A percentile compares a stretch with the other conserved stretches of the same genome.
Evolutionary conservation across 2,113 vertebrate genomes (phyloP).

Genomic region (Calonectris borealis): DNA sequence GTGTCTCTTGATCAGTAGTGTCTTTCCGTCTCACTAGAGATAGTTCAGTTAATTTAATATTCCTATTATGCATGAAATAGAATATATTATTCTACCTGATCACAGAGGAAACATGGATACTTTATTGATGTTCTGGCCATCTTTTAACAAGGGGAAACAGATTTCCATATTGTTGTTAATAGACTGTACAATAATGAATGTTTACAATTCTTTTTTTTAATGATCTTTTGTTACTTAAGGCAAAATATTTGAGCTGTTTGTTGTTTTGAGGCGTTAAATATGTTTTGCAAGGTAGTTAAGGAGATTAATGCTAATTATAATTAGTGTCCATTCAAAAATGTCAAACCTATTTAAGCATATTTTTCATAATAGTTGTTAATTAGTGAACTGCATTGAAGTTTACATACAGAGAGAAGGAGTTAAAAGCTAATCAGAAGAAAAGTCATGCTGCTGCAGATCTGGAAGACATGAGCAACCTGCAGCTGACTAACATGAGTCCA

Average conservation of each 20-base stretch:
- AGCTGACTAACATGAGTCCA: neutral
- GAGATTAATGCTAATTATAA: slow-evolving; percentile 78
- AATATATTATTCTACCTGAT: neutral
- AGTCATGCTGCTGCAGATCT: slow-evolving; percentile 74
- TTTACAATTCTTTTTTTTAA: neutral
- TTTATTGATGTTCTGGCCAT: neutral
- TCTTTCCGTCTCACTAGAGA: neutral
- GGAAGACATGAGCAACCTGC: slow-evolving; percentile 45
- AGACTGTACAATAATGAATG: neutral
- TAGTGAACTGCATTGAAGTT: slow-evolving; percentile 58
- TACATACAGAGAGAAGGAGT: slow-evolving; percentile 57
- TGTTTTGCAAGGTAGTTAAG: slow-evolving; percentile 74
- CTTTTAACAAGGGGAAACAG: neutral
- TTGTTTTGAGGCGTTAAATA: slow-evolving; percentile 68
- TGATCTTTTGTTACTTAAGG: slow-evolving; percentile 67
- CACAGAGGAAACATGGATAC: neutral
- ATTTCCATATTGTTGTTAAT: neutral
- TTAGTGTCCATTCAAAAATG: slow-evolving; percentile 71
- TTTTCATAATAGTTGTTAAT: slow-evolving; percentile 69
- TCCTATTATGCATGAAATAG: neutral
- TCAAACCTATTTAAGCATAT: slow-evolving; percentile 73
- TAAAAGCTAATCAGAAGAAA: slow-evolving; percentile 66
- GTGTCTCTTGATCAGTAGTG: neutral
- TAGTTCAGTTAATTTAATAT: neutral
- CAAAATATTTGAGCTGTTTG: slow-evolving; percentile 63